These are phyloP conservation scores for Colletes gigas DNA, from an alignment of 1,140 invertebrate species.

Conservation along the genomic window DNA sequence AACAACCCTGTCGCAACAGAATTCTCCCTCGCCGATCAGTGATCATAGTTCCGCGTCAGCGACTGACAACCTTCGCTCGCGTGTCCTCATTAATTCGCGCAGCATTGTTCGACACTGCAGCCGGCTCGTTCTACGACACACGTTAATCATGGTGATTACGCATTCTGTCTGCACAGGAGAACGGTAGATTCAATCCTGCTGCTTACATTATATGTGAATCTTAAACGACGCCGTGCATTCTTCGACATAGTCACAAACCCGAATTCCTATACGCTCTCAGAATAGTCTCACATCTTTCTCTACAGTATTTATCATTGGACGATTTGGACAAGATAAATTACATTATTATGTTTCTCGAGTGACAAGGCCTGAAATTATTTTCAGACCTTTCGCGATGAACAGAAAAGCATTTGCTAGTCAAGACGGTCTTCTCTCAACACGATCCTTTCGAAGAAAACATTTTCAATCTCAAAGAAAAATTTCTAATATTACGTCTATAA, in stretches of 20 bases:
- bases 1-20: constrained; percentile 28
- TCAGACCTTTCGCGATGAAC: too few species aligned
- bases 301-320: too few species aligned
- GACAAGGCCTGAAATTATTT: too few species aligned
- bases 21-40: constrained; percentile 17
- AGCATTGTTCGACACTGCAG: constrained; percentile 29
- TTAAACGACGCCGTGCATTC: neutral
- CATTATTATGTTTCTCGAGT: too few species aligned
- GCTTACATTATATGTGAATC: neutral
- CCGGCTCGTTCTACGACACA: constrained; percentile 9
- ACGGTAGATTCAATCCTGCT: neutral
- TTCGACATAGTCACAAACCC: neutral
- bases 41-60: constrained; percentile 35
- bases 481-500: too few species aligned
- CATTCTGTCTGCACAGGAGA: neutral
- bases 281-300: neutral
- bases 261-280: neutral
- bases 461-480: too few species aligned
- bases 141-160: constrained; percentile 24
- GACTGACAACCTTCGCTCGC: constrained; percentile 37
- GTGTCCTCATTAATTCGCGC: constrained; percentile 33
- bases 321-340: too few species aligned
- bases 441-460: too few species aligned
- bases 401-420: too few species aligned
- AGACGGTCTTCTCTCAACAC: too few species aligned